Base-by-base conservation (phyloP, 1,140 invertebrate species). In the Dendrolimus kikuchii region DNA sequence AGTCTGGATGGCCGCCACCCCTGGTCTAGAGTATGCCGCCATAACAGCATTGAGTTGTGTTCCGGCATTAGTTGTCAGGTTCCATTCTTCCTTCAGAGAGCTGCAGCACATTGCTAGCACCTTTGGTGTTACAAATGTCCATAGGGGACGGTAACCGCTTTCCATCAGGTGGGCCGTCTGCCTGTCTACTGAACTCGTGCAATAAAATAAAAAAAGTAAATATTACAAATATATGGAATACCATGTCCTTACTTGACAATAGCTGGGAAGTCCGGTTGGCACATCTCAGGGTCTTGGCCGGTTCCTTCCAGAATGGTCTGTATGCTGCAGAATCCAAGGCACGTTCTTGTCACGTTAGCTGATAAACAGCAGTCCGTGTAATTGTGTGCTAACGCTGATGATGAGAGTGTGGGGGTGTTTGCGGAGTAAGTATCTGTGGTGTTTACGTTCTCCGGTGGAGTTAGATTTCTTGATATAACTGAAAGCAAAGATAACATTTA, bases 251-350 rank as follows among this genome's bases (percentile, higher is more conserved):
- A 88, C 86, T 86, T 90, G 7, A 95, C 93, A 56, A 96, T 95
- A 42, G 89, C 81, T 1, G 93, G 92, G 64, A 96, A 93, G 68
- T 95, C 92, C 38, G 88, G 78, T 77, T 95, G 93, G 64, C 94
- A 96, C 36, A 92, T 89, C 68, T 94, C 93, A 2, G 94, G 93
- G 74, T 95, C 92, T 55, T 92, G 90, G 6, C 93, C 92, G 0
- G 93, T 93, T 7, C 93, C 93, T 71, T 95, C 93, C 8, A 95
- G 72, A 48, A 95, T 95, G 58, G 92, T 94, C 68, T 94, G 91
- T n/a, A 96, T 91, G 62, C 92, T 94, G 81, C 94, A 96, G 69
- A 95, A 95, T 38, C 93, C 93, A 43, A 93, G 86, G 74, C 94
- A 96, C 41, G 87, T 75, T 3, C 82, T 68, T 2, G 90, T 90